Evolutionary conservation across 2,113 vertebrate genomes (phyloP).

Genomic region (Columba janthina): DNA sequence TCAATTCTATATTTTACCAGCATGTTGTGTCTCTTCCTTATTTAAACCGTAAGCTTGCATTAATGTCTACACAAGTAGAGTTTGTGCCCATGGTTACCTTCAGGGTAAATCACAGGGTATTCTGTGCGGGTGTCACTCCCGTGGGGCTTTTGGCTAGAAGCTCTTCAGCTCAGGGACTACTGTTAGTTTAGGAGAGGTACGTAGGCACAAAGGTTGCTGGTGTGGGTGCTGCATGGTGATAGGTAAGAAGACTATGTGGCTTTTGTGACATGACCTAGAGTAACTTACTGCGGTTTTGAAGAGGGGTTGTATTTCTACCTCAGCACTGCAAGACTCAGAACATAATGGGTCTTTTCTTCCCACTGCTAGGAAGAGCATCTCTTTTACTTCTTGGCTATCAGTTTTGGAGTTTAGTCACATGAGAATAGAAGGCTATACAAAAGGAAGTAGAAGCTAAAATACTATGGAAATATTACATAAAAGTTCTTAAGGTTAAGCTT

Average conservation of each 20-base stretch:
- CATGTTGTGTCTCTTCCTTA: background rate
- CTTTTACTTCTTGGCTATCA: background rate
- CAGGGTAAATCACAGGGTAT: background rate
- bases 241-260: background rate
- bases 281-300: slow-evolving; percentile 10
- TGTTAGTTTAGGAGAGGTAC: background rate
- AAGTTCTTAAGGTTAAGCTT: background rate
- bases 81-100: background rate
- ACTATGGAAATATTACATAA: background rate
- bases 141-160: too few relatives aligned
- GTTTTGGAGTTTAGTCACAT: background rate
- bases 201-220: background rate
- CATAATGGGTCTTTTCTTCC: slow-evolving; percentile 32
- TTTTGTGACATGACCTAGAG: background rate
- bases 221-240: background rate
- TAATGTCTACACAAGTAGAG: background rate
- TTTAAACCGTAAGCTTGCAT: background rate
- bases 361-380: background rate
- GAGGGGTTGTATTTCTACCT: background rate
- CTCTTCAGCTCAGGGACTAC: background rate
- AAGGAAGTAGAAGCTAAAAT: background rate
- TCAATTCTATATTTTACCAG: background rate
- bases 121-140: background rate
- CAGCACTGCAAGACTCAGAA: background rate
- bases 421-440: background rate